phyloP scores from a whole-genome alignment of 2,888 invertebrate genomes.

The Zygothrica quintamaculata region DNA sequence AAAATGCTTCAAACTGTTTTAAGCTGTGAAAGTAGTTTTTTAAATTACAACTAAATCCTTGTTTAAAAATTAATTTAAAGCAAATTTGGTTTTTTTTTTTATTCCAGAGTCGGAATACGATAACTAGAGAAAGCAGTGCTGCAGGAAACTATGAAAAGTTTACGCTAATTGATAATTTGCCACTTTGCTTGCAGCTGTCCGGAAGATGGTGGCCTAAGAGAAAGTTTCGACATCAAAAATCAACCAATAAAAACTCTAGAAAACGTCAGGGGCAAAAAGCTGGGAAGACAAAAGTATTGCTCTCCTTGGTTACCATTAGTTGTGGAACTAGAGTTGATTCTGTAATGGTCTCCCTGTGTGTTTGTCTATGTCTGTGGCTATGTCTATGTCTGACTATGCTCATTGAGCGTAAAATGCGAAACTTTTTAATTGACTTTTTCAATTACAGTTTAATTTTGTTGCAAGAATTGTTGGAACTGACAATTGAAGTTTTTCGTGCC shows the following conservation, averaged over 20 bases:
- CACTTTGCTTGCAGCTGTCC: slow-evolving; percentile 31
- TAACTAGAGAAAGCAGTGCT: too few species aligned
- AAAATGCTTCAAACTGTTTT: slow-evolving; percentile 23
- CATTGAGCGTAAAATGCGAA: slow-evolving; percentile 64
- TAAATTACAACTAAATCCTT: too few species aligned
- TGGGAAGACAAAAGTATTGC: slow-evolving; percentile 12
- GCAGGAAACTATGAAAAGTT: slow-evolving; percentile 37
- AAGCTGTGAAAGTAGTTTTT: slow-evolving; percentile 13
- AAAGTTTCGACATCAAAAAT: slow-evolving; percentile 40
- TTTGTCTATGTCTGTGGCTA: slow-evolving; percentile 3
- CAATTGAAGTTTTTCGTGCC: slow-evolving; percentile 64
- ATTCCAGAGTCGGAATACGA: too few species aligned
- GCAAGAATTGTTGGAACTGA: slow-evolving; percentile 66
- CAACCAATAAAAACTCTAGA: too few species aligned
- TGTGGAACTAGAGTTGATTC: neutral
- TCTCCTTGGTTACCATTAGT: neutral
- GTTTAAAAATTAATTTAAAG: slow-evolving; percentile 17
- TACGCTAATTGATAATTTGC: slow-evolving; percentile 65
- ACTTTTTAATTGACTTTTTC: slow-evolving; percentile 80
- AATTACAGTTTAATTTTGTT: slow-evolving; percentile 78
- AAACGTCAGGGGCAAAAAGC: neutral
- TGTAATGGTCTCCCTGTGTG: neutral
- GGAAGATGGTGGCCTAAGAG: slow-evolving; percentile 2
- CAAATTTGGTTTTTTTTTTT: too few species aligned
- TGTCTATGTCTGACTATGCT: slow-evolving; percentile 38